Base-by-base conservation (phyloP, 2,797 vertebrate genomes). In the Buphagus erythrorhynchus region DNA sequence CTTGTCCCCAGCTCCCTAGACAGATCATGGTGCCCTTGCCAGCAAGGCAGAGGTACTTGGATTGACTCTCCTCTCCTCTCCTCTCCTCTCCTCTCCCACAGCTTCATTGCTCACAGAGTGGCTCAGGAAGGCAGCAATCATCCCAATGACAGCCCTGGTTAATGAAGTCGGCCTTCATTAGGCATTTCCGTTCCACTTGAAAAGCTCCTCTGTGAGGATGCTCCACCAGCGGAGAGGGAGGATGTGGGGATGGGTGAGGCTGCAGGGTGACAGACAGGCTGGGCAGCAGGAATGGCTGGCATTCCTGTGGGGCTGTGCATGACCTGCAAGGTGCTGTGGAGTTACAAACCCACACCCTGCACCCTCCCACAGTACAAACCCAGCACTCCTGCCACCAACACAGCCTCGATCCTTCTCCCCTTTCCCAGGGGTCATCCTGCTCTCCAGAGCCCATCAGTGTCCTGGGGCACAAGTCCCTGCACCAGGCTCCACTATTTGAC, bases 61-160 rank as follows among this genome's bases (percentile, higher is more conserved):
- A 6, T 16, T 67, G 19, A 9, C 10, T 35, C 62, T 22, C 46
- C 43, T 45, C 76, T 33, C 36, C 31, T 31, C 40, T 33, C 13
- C 38, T 31, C n/a, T 16, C 19, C 33, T 35, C 15, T 31, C 10
- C 29, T 5, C 36, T 16, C 31, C 17, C 26, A 46, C 78, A 76
- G 72, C 65, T 69, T 65, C 76, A 58, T 15, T 51, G 76, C 81
- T 92, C 71, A 51, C 38, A 31, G 65, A 96, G 78, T 36, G 3
- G 75, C 51, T 90, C 90, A 90, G 95, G 92, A 96, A 96, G 93
- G 76, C 93, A 95, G 93, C 86, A 96, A 92, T 96, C 95, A 96
- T 95, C 55, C 92, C 76, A 4, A 13, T 95, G 96, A 93, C 95
- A 95, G 90, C 86, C 36, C 49, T 3, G 1, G 86, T 94, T 92